Evolutionary conservation across 2,113 vertebrate genomes (phyloP), one percentile per base, ranked within the genome.

Genomic region (Trogon melanurus): DNA sequence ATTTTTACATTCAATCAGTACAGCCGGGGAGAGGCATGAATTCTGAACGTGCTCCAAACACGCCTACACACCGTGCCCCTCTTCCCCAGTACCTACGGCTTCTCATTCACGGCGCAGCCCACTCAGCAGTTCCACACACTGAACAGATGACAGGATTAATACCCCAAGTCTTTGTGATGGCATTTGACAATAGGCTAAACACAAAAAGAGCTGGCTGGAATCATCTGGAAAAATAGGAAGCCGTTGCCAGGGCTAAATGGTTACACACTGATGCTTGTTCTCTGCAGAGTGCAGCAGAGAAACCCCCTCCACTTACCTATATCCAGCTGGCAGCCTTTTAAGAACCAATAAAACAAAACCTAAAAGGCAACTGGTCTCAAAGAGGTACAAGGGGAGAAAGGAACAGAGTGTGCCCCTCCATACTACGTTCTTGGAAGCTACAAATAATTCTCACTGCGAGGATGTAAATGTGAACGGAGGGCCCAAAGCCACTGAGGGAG

Each of bases 191-290:
- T 62, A 36, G 91, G 65, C 69, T 88, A 3, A 75, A 81, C 83
- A 92, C 89, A 87, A 47, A 93, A 84, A 79, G 90, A 86, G 70
- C 90, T 93, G 79, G 85, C 96, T 97, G 85, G 96, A 94, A 97
- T 91, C 57, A 89, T 94, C 96, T 93, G 88, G 96, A 93, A 96
- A 91, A 93, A 90, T n/a, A 75, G 83, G 76, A 81, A 94, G 85
- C 90, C 60, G 65, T 48, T 94, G 92, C 95, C 91, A 95, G 92
- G 89, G 66, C 80, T 91, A 47, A 92, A 91, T 4, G 53, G 89
- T 61, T 91, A 45, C 78, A n/a, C 2, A 22, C 64, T 16, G 92
- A 9, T 66, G 67, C 50, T 27, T 29, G 74, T 4, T 71, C 88
- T 86, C 89, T 73, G 96, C 87, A 91, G 93, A 30, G 32, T 89